A percentile compares a stretch with the other conserved stretches of the same genome.
Conservation (phyloP, 2,113 vertebrate genomes). For the Dipodomys spectabilis region DNA sequence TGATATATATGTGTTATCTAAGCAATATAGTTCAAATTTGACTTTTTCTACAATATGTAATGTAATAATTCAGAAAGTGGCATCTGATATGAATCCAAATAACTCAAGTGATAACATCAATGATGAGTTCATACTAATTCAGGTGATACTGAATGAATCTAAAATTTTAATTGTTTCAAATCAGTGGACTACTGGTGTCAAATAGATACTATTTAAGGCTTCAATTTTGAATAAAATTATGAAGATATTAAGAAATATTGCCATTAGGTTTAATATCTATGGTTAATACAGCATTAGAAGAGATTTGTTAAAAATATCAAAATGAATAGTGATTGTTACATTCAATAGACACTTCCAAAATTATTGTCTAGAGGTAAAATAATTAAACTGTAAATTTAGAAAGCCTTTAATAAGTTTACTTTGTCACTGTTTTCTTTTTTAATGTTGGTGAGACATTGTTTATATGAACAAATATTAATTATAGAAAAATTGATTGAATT, state of each 20-base stretch:
- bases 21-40: not conserved
- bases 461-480: not conserved
- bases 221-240: conserved; percentile 17
- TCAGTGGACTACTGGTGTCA: not conserved
- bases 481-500: not conserved
- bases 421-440: not conserved
- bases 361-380: not conserved
- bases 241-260: not conserved
- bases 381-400: not conserved
- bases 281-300: not conserved
- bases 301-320: not conserved
- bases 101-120: too few species aligned
- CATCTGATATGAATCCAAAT: not conserved
- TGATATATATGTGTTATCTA: not conserved
- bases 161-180: not conserved
- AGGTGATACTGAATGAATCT: too few species aligned
- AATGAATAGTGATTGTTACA: not conserved
- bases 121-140: too few species aligned
- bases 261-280: not conserved
- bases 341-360: not conserved
- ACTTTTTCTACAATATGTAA: not conserved
- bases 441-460: not conserved
- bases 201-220: not conserved
- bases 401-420: not conserved
- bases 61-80: not conserved